Base-by-base conservation (phyloP, 2,113 vertebrate genomes). In the Phaethon lepturus region DNA sequence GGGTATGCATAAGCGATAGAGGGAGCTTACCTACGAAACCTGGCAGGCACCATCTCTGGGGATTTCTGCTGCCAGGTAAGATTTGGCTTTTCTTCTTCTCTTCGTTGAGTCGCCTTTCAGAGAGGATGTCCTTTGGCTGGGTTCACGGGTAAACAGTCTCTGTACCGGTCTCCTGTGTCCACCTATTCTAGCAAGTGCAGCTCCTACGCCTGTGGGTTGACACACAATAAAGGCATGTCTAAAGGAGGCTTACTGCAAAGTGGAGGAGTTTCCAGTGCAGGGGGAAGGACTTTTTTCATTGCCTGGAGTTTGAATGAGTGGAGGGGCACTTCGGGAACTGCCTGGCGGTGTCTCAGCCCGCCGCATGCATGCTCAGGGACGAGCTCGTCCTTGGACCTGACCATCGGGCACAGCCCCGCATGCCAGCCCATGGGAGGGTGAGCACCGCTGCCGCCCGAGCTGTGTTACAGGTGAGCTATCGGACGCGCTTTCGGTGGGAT, bases 21-120 rank as follows among this genome's bases (percentile, higher is more conserved):
- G 25, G 53, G 75, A 81, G 42, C 83, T 96, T 86, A 95, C 86
- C 91, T 69, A 19, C 11, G 3, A 68, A 62, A 74, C 47, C 26
- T 23, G 22, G 45, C 52, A 79, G 74, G 73, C 50, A 75, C 19
- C 56, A 26, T 40, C 93, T 78, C 91, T 73, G 64, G n/a, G 62
- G 67, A 76, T 78, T 78, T 58, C 90, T 88, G 63, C 93, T 93
- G 88, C 62, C 96, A 97, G 97, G 97, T 97, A 98, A 98, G 97
- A 50, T 42, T 59, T 64, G 45, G 26, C 45, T 95, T 96, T 95
- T 90, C 64, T 88, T 71, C 71, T 86, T 87, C 44, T 90, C 31
- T 67, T 86, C 19, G 38, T 28, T 16, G 23, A 71, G 50, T 18
- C 6, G 0, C 20, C 42, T 82, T 76, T 63, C 45, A 9, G 8